Evolutionary conservation across 2,888 invertebrate species (phyloP).

Genomic region (Noctua fimbriata): DNA sequence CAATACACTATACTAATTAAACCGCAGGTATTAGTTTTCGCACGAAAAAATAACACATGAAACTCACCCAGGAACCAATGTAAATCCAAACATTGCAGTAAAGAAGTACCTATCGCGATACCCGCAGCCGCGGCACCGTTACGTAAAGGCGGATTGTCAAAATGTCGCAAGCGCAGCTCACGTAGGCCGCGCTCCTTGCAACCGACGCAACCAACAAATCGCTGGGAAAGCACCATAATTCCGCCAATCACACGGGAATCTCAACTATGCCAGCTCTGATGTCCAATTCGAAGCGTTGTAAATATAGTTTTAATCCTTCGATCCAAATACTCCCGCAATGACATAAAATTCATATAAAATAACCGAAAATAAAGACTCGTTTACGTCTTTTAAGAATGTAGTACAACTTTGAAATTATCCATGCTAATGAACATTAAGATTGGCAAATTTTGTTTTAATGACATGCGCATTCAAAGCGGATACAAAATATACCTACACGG

Average conservation of each 20-base stretch:
- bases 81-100: constrained; percentile 42
- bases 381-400: constrained; percentile 4
- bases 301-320: constrained; percentile 48
- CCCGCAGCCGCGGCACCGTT: constrained; percentile 69
- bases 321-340: constrained; percentile 41
- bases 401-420: constrained; percentile 12
- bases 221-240: constrained; percentile 78
- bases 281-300: constrained; percentile 55
- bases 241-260: constrained; percentile 78
- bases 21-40: neutral
- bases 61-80: constrained; percentile 38
- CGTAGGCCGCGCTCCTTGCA: constrained; percentile 76
- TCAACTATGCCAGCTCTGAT: constrained; percentile 68
- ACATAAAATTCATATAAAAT: neutral
- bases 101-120: constrained; percentile 59
- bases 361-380: constrained; percentile 9
- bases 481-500: constrained; percentile 70
- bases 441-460: constrained; percentile 54
- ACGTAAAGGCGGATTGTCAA: constrained; percentile 84
- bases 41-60: neutral
- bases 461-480: constrained; percentile 64
- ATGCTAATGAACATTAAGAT: constrained; percentile 26
- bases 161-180: constrained; percentile 86
- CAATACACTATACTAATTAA: neutral
- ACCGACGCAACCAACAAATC: constrained; percentile 76